Evolutionary conservation across 2,888 invertebrate genomes (phyloP).

Genomic region (Callyntrura sp.): DNA sequence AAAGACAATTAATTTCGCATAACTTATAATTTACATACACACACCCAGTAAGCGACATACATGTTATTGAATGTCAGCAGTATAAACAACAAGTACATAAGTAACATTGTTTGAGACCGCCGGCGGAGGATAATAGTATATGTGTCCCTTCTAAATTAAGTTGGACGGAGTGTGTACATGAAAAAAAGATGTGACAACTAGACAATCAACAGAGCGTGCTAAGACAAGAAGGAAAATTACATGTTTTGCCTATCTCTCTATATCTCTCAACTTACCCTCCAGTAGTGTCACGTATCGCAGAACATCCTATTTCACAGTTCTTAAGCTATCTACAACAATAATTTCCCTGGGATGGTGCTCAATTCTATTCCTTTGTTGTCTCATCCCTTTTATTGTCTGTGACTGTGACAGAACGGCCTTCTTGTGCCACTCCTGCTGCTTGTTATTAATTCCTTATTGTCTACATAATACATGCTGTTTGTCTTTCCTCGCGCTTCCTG

Average conservation of each 20-base stretch:
- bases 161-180: conserved; percentile 10
- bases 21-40: too few species aligned
- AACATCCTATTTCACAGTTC: neutral
- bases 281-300: neutral
- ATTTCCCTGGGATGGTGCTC: neutral
- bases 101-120: too few species aligned
- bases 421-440: conserved; percentile 33
- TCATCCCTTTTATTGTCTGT: conserved; percentile 14
- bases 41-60: too few species aligned
- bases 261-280: neutral
- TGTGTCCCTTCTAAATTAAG: too few species aligned
- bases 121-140: neutral
- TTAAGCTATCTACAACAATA: neutral
- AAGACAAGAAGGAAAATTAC: conserved; percentile 31
- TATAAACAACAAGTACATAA: too few species aligned
- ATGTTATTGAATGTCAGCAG: too few species aligned
- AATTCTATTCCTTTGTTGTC: neutral
- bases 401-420: conserved; percentile 4
- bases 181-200: conserved; percentile 41
- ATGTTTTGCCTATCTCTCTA: neutral
- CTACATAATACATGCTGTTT: conserved; percentile 64
- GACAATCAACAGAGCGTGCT: neutral
- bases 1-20: too few species aligned
- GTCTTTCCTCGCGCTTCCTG: conserved; percentile 57
- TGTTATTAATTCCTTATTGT: conserved; percentile 60